These are phyloP conservation scores for Candoia aspera DNA, from an alignment of 2,113 vertebrate species.

Conservation along the genomic window DNA sequence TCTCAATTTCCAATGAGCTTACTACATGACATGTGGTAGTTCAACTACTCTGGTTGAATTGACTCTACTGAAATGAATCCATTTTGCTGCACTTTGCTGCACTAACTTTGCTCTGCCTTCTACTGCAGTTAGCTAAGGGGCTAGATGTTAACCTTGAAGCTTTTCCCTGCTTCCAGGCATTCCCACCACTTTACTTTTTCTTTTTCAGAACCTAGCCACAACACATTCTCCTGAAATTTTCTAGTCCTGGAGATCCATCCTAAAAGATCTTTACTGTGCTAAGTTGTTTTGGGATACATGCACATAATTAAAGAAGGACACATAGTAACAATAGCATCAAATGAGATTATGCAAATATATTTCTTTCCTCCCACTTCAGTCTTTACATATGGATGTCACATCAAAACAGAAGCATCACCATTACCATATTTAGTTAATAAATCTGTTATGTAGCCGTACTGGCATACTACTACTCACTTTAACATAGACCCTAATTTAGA, in stretches of 20 bases:
- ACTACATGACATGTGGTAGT: no score
- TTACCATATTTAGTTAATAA: conserved; percentile 6
- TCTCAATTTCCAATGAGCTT: no score
- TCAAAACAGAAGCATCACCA: neutral
- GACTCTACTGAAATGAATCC: neutral
- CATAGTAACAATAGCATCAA: neutral
- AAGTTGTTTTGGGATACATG: neutral
- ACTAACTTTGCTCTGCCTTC: neutral
- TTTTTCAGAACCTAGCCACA: neutral
- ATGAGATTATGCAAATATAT: neutral
- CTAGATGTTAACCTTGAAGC: neutral
- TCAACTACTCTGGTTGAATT: neutral
- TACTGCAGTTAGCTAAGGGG: neutral
- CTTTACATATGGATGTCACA: conserved; percentile 2
- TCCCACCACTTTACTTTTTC: neutral
- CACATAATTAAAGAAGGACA: neutral
- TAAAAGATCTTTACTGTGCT: neutral
- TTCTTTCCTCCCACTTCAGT: neutral
- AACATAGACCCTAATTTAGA: no score
- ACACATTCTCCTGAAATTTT: neutral
- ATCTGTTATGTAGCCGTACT: no score
- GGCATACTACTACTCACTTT: no score
- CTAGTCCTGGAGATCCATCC: neutral
- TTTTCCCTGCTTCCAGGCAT: neutral
- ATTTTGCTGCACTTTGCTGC: neutral